Percentiles rank a stretch among this genome's conserved stretches.
Conservation (phyloP, 2,797 vertebrate genomes). For the Malacoctenus gilli region DNA sequence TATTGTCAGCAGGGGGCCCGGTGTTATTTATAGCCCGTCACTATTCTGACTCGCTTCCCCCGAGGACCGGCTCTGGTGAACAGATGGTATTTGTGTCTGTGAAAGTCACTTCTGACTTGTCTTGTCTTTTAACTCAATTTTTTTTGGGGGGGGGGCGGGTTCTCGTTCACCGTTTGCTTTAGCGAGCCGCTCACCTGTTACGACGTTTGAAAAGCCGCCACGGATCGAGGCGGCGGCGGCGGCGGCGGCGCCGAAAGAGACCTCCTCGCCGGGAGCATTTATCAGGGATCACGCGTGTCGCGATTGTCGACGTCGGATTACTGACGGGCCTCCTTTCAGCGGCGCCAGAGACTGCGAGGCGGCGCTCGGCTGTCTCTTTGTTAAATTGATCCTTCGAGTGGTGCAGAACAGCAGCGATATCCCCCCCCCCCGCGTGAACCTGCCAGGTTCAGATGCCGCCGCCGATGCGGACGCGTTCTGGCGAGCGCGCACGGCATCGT, state of each 20-base stretch:
- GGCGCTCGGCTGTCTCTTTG: slow-evolving; percentile 29
- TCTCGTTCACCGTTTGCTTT: slow-evolving; percentile 1
- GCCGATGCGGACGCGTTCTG: slow-evolving; percentile 4
- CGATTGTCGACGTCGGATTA: slow-evolving; percentile 11
- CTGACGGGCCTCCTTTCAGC: slow-evolving; percentile 4
- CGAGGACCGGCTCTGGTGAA: slow-evolving; percentile 43
- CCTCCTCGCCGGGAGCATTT: too few relatives aligned
- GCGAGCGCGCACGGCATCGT: not conserved
- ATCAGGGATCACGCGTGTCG: slow-evolving; percentile 5
- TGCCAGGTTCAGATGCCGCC: not conserved
- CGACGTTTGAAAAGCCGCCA: too few relatives aligned
- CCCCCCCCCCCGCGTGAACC: not conserved
- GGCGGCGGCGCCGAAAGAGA: too few relatives aligned
- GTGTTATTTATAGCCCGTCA: slow-evolving; percentile 57
- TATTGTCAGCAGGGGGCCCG: slow-evolving; percentile 37
- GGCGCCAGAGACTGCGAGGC: slow-evolving; percentile 8
- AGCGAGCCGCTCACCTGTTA: not conserved
- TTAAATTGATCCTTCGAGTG: slow-evolving; percentile 19
- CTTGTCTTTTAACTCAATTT: slow-evolving; percentile 2
- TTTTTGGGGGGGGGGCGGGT: not conserved
- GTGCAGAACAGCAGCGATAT: not conserved
- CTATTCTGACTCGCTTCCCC: slow-evolving; percentile 36
- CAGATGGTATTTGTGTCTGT: slow-evolving; percentile 52
- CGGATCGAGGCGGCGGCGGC: too few relatives aligned
- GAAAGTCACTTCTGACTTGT: slow-evolving; percentile 43